Conservation (phyloP, 2,113 vertebrate genomes). For the Henicopernis longicauda region DNA sequence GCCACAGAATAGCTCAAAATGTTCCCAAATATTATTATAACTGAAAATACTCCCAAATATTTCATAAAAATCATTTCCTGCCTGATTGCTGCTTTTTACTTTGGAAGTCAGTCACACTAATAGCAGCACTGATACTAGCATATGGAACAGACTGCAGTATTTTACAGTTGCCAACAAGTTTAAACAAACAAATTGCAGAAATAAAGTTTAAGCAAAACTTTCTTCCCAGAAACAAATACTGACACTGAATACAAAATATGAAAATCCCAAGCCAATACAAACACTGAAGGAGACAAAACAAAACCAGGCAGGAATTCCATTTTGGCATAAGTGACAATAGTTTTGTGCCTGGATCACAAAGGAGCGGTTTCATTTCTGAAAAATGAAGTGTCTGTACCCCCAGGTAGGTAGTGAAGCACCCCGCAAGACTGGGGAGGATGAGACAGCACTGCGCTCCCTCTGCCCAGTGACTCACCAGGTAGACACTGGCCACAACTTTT, state of each 20-base stretch:
- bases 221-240: conserved; percentile 54
- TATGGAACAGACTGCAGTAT: neutral
- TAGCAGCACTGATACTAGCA: neutral
- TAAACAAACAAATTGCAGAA: conserved; percentile 62
- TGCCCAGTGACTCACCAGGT: neutral
- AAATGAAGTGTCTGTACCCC: neutral
- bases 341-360: neutral
- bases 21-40: conserved; percentile 40
- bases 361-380: neutral
- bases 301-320: conserved; percentile 41
- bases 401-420: neutral
- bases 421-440: neutral
- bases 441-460: neutral
- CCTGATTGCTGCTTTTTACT: neutral
- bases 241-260: conserved; percentile 42
- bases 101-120: neutral
- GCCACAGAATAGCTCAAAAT: neutral
- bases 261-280: conserved; percentile 52
- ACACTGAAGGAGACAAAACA: conserved; percentile 49
- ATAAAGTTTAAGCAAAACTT: conserved; percentile 39
- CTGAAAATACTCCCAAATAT: conserved; percentile 27
- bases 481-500: neutral
- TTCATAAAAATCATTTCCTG: conserved; percentile 24
- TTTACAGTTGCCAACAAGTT: conserved; percentile 40
- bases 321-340: neutral